A percentile compares a stretch with the other conserved stretches of the same genome.
Conservation (phyloP, 2,113 vertebrate species). For the Sebastes fasciatus region DNA sequence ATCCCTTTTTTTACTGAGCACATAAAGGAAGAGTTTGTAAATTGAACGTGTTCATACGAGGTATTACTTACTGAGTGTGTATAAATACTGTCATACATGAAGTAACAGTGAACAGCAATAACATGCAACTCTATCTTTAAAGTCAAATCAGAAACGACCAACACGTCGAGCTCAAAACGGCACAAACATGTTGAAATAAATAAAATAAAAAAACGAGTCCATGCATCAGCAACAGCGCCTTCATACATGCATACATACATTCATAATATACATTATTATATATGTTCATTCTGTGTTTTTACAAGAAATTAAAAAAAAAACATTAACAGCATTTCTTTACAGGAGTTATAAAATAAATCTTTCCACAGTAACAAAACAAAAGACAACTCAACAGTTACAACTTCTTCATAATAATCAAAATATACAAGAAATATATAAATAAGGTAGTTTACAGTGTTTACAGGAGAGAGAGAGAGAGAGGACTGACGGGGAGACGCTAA, state of each 20-base stretch:
- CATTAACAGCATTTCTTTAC: constrained; percentile 39
- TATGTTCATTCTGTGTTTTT: background rate
- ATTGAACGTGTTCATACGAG: background rate
- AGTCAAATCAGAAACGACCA: background rate
- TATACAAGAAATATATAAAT: constrained; percentile 53
- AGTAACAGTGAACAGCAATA: background rate
- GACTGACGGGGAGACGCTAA: constrained; percentile 67
- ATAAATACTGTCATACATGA: background rate
- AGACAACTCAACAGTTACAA: constrained; percentile 1
- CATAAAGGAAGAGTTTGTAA: background rate
- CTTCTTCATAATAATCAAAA: constrained; percentile 24
- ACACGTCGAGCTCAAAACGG: background rate
- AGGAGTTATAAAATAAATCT: constrained; percentile 64
- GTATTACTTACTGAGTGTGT: background rate
- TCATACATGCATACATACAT: constrained; percentile 37
- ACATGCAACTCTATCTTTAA: constrained; percentile 29
- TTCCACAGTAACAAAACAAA: constrained; percentile 37
- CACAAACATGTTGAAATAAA: background rate
- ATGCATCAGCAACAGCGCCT: constrained; percentile 52
- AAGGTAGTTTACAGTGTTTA: constrained; percentile 69
- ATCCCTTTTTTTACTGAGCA: background rate
- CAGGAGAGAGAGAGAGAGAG: background rate
- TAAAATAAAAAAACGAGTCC: constrained; percentile 12
- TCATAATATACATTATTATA: constrained; percentile 5
- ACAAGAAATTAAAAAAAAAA: constrained; percentile 39